Evolutionary conservation across 2,888 invertebrate genomes (phyloP).

Genomic region (Agrotis ipsilon): DNA sequence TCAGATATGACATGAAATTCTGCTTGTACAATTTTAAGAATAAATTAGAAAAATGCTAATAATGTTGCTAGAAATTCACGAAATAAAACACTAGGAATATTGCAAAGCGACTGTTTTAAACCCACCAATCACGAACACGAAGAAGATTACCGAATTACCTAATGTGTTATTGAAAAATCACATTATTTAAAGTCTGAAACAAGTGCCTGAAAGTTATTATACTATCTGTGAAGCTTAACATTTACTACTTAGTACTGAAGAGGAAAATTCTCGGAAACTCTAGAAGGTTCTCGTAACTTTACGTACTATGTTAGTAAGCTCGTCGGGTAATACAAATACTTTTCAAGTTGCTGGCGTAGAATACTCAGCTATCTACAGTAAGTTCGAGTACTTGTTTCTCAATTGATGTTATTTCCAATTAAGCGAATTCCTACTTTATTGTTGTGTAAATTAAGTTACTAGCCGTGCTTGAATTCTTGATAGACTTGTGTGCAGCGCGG

Average conservation of each 20-base stretch:
- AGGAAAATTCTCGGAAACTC: not conserved
- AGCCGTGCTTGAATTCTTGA: too few relatives aligned
- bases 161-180: too few relatives aligned
- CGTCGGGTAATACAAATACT: constrained; percentile 17
- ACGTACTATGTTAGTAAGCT: not conserved
- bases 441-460: not conserved
- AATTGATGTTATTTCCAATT: not conserved
- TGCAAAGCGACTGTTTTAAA: too few relatives aligned
- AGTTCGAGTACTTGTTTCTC: not conserved
- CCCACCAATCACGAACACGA: too few relatives aligned
- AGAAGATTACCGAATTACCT: too few relatives aligned
- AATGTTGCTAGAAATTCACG: too few relatives aligned
- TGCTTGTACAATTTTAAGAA: too few relatives aligned
- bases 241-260: not conserved
- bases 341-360: constrained; percentile 1
- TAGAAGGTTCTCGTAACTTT: not conserved
- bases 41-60: too few relatives aligned
- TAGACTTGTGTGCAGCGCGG: too few relatives aligned
- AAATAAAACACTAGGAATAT: too few relatives aligned
- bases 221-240: not conserved
- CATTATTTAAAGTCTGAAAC: too few relatives aligned
- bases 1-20: too few relatives aligned
- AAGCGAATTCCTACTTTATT: not conserved
- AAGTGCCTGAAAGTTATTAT: not conserved
- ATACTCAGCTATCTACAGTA: not conserved